Percentiles rank a stretch among this genome's conserved stretches.
These are phyloP conservation scores for Semnornis frantzii DNA, from an alignment of 2,113 vertebrate genomes.

Conservation along the genomic window DNA sequence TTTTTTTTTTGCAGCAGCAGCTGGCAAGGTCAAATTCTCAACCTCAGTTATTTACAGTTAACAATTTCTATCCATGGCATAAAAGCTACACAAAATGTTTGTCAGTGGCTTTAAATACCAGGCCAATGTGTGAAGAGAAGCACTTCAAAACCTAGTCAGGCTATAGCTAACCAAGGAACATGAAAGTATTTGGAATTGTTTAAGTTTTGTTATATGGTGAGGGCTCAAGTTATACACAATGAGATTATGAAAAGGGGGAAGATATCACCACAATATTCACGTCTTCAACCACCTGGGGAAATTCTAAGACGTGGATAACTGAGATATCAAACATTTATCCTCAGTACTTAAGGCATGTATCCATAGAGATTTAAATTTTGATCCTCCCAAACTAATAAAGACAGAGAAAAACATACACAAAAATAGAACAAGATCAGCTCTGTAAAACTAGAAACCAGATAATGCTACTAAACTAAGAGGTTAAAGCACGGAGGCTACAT, in stretches of 20 bases:
- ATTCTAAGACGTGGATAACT: neutral
- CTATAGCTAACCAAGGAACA: neutral
- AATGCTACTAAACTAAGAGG: neutral
- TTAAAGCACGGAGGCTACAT: neutral
- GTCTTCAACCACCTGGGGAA: neutral
- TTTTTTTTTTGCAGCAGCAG: neutral
- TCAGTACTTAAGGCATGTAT: neutral
- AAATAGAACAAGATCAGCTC: neutral
- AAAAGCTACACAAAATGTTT: neutral
- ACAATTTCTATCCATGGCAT: neutral
- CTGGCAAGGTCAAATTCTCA: neutral
- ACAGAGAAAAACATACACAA: neutral
- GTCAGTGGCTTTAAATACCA: neutral
- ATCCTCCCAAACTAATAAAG: neutral
- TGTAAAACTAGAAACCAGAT: neutral
- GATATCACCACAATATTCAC: neutral
- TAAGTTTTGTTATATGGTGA: neutral
- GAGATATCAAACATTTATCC: neutral
- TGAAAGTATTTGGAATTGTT: constrained; percentile 2
- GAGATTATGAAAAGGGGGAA: neutral
- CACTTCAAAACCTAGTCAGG: neutral
- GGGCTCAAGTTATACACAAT: neutral
- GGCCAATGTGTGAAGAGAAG: neutral
- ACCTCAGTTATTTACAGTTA: neutral
- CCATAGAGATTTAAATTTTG: neutral